Conservation (phyloP, 2,888 invertebrate species). For the Baccha elongata region DNA sequence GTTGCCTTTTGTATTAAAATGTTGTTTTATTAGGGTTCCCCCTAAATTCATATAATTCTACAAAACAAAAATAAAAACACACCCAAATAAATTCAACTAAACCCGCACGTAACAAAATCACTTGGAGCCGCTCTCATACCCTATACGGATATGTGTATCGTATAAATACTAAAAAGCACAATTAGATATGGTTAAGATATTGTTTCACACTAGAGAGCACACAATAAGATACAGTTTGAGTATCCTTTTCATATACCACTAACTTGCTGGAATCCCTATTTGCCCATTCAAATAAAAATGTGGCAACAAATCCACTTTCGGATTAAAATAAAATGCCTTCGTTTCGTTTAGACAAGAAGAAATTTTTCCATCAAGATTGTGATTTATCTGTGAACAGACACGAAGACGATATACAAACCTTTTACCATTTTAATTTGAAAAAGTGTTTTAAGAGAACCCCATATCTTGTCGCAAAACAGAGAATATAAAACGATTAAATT, state of each 20-base stretch:
- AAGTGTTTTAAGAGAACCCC: conserved; percentile 29
- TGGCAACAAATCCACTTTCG: conserved; percentile 37
- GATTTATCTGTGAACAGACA: conserved; percentile 46
- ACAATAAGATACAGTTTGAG: not conserved
- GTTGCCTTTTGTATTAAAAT: not conserved
- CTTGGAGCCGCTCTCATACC: not conserved
- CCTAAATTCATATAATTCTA: not conserved
- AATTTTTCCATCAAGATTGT: conserved; percentile 61
- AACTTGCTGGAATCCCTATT: conserved; percentile 3
- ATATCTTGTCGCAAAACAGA: conserved; percentile 24
- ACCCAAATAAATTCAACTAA: conserved; percentile 14
- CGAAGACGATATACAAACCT: not conserved
- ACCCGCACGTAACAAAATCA: not conserved
- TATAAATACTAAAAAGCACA: conserved; percentile 36
- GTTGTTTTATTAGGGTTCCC: not conserved
- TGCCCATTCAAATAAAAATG: conserved; percentile 16
- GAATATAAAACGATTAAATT: conserved; percentile 49
- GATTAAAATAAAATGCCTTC: conserved; percentile 37
- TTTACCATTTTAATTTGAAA: conserved; percentile 16
- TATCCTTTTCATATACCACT: not conserved
- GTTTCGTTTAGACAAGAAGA: conserved; percentile 42
- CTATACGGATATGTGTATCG: not conserved
- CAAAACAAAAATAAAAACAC: not conserved
- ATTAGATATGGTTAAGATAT: conserved; percentile 59
- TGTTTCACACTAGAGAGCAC: conserved; percentile 13